phyloP scores from a whole-genome alignment of 2,888 invertebrate species.

The Phyto melanocephala region DNA sequence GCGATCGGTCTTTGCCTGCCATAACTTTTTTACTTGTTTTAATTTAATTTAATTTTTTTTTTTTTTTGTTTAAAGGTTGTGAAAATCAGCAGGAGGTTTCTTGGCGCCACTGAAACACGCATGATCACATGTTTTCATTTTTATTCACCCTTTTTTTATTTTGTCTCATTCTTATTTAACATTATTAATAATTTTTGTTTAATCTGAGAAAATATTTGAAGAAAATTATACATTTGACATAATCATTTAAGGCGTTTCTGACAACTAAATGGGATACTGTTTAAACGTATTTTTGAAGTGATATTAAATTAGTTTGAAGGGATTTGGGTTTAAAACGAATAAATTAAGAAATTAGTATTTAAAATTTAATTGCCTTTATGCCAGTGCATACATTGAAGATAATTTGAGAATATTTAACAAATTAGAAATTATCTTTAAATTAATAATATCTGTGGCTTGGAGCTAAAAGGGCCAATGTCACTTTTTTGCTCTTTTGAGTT shows the following conservation, averaged over 20 bases:
- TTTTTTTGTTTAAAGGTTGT: constrained; percentile 57
- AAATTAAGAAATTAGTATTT: too few relatives aligned
- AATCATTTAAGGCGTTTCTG: constrained; percentile 63
- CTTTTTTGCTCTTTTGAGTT: too few relatives aligned
- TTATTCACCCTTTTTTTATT: constrained; percentile 71
- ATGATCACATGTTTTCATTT: constrained; percentile 62
- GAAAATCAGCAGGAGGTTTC: constrained; percentile 75
- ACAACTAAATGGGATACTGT: not conserved
- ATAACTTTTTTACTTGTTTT: too few relatives aligned
- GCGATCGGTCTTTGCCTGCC: too few relatives aligned
- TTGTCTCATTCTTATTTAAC: not conserved
- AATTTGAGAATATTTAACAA: too few relatives aligned
- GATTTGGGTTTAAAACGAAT: too few relatives aligned
- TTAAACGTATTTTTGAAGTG: not conserved
- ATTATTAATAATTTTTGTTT: constrained; percentile 12
- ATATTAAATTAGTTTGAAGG: too few relatives aligned
- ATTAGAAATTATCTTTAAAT: too few relatives aligned
- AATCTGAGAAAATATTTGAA: constrained; percentile 27
- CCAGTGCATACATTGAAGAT: too few relatives aligned
- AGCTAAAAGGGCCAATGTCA: too few relatives aligned
- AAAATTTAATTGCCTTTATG: too few relatives aligned
- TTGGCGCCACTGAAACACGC: constrained; percentile 75
- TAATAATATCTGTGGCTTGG: too few relatives aligned
- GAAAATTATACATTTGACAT: constrained; percentile 38
- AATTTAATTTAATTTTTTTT: not conserved